These are phyloP conservation scores for Calypte anna DNA, from an alignment of 2,113 vertebrate genomes.

Conservation along the genomic window DNA sequence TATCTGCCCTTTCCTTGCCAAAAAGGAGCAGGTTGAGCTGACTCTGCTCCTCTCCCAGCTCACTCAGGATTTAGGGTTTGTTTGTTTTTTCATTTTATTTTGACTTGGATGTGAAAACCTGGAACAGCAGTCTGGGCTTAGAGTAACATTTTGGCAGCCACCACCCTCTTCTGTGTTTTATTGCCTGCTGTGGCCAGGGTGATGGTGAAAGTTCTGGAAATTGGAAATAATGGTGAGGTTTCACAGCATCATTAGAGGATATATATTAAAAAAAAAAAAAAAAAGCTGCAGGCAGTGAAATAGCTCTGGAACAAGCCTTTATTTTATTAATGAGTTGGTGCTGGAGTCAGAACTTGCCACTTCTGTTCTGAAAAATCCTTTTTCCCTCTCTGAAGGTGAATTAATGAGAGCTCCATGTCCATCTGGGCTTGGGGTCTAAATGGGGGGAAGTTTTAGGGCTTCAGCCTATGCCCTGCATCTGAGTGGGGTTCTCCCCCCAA, in stretches of 20 bases:
- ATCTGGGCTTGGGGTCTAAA: not conserved
- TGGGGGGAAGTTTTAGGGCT: not conserved
- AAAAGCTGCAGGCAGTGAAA: not conserved
- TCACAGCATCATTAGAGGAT: not conserved
- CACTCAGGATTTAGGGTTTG: not conserved
- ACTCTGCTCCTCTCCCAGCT: slow-evolving; percentile 1
- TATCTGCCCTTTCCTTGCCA: not conserved
- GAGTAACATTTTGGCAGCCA: slow-evolving; percentile 49
- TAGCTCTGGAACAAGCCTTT: not conserved
- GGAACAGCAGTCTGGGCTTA: slow-evolving; percentile 14
- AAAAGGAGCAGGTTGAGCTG: slow-evolving; percentile 26
- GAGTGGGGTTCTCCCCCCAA: not conserved
- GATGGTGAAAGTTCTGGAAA: slow-evolving; percentile 42
- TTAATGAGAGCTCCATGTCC: not conserved
- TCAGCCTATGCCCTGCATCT: not conserved
- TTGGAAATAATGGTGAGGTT: not conserved
- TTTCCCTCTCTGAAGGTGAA: not conserved
- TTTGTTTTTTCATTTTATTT: not conserved
- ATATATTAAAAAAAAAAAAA: no score
- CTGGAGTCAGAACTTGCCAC: not conserved
- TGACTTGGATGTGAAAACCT: not conserved
- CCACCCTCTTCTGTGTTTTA: not conserved
- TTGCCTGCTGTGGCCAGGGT: not conserved
- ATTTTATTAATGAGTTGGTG: not conserved
- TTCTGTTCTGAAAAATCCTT: not conserved